Evolutionary conservation across 2,113 vertebrate species (phyloP).

Genomic region (Talpa occidentalis): DNA sequence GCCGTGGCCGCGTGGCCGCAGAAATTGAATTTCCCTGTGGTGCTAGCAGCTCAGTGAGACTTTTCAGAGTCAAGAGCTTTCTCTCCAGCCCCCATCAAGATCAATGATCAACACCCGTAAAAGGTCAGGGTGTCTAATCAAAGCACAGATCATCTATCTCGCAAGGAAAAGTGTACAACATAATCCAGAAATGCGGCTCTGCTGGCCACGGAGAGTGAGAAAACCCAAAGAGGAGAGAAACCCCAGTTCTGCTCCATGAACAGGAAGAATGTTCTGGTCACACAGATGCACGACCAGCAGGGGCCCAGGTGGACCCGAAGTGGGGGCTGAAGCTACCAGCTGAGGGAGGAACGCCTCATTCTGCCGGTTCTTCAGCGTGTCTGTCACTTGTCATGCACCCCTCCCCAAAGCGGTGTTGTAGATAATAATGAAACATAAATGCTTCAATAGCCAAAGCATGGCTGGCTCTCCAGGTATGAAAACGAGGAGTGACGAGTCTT

Average conservation of each 20-base stretch:
- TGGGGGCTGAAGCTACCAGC: accelerated
- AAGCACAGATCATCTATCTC: slow-evolving; percentile 43
- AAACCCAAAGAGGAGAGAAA: not conserved
- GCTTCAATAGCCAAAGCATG: not conserved
- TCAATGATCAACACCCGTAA: slow-evolving; percentile 75
- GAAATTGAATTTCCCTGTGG: slow-evolving; percentile 80
- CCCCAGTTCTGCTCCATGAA: slow-evolving; percentile 30
- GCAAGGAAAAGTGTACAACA: slow-evolving; percentile 39
- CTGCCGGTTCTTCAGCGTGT: not conserved
- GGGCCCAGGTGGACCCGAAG: not conserved
- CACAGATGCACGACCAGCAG: not conserved
- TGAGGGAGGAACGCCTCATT: too few relatives aligned
- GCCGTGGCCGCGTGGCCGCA: not conserved
- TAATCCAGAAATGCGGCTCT: not conserved
- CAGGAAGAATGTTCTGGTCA: not conserved
- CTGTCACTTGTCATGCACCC: accelerated
- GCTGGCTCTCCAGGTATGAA: not conserved
- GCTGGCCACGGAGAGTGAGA: not conserved
- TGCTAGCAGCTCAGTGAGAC: slow-evolving; percentile 49
- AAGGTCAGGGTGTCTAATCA: slow-evolving; percentile 80
- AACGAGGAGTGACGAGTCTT: not conserved
- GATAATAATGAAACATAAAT: not conserved
- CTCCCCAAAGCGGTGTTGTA: not conserved
- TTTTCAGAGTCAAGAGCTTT: slow-evolving; percentile 80
- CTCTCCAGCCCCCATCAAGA: slow-evolving; percentile 68